These are phyloP conservation scores for Gallinago stenura DNA, from an alignment of 2,797 vertebrate genomes.

Conservation along the genomic window DNA sequence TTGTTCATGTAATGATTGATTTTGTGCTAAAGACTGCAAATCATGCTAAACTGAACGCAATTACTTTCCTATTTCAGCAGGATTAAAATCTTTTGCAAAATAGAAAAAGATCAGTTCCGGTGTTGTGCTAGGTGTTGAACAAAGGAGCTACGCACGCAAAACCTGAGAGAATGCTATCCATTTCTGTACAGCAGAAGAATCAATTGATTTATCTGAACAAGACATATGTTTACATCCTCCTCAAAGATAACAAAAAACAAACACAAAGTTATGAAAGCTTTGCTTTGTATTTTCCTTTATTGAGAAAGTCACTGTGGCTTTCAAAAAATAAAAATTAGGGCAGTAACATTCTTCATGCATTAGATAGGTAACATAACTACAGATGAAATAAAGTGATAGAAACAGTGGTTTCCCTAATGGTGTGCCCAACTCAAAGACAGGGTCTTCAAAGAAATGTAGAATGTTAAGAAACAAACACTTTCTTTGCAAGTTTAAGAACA, in stretches of 20 bases:
- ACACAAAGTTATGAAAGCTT: neutral
- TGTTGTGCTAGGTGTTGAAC: neutral
- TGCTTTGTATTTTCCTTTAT: neutral
- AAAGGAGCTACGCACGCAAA: neutral
- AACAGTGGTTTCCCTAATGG: neutral
- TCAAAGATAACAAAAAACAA: neutral
- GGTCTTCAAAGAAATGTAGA: neutral
- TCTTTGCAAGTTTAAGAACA: neutral
- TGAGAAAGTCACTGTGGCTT: neutral
- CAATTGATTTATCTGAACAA: neutral
- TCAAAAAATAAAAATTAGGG: rapidly evolving
- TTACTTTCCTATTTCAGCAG: neutral
- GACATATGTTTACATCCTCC: neutral
- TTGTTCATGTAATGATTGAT: neutral
- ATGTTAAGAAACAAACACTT: neutral
- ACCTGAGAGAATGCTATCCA: neutral
- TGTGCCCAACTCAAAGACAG: neutral
- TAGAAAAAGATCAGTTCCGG: neutral
- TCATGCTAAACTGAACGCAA: neutral
- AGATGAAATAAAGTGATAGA: neutral
- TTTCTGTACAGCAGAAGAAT: neutral
- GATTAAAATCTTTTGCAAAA: neutral
- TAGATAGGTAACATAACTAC: neutral
- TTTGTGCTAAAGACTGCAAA: neutral
- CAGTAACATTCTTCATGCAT: neutral